phyloP scores from a whole-genome alignment of 2,888 invertebrate genomes.

The Euphydryas editha region DNA sequence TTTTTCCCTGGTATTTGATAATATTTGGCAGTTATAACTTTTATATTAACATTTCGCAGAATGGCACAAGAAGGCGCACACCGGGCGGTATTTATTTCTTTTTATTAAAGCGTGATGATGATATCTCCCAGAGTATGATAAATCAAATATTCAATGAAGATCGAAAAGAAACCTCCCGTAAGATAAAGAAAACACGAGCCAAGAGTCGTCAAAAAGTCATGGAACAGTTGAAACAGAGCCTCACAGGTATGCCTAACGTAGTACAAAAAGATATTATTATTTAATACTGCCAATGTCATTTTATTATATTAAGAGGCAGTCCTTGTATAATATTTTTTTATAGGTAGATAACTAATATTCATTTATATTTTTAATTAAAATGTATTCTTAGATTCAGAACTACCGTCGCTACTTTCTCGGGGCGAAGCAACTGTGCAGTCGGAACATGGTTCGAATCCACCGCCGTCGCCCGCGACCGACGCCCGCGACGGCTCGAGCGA shows the following conservation, averaged over 20 bases:
- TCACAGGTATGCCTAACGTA: constrained; percentile 65
- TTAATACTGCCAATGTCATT: neutral
- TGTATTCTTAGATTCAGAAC: constrained; percentile 73
- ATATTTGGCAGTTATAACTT: too few relatives aligned
- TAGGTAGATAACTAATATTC: neutral
- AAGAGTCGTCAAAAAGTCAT: constrained; percentile 85
- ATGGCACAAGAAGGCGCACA: constrained; percentile 91
- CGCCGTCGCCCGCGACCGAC: constrained; percentile 91
- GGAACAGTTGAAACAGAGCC: constrained; percentile 86
- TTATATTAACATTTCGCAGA: constrained; percentile 67
- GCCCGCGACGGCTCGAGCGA: constrained; percentile 87
- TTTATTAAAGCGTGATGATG: constrained; percentile 88
- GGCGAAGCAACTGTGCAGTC: constrained; percentile 84
- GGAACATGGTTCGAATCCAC: constrained; percentile 87
- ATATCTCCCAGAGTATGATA: constrained; percentile 86
- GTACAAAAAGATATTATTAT: neutral
- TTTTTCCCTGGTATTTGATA: too few relatives aligned
- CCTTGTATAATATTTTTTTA: neutral
- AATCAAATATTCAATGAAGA: constrained; percentile 88
- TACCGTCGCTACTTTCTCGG: constrained; percentile 85
- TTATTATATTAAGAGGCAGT: too few relatives aligned
- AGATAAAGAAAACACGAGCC: constrained; percentile 81
- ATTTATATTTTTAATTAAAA: neutral
- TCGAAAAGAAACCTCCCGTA: constrained; percentile 80
- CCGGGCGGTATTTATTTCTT: constrained; percentile 94